Conservation (phyloP, 2,888 invertebrate genomes). For the Drosophila lutescens region DNA sequence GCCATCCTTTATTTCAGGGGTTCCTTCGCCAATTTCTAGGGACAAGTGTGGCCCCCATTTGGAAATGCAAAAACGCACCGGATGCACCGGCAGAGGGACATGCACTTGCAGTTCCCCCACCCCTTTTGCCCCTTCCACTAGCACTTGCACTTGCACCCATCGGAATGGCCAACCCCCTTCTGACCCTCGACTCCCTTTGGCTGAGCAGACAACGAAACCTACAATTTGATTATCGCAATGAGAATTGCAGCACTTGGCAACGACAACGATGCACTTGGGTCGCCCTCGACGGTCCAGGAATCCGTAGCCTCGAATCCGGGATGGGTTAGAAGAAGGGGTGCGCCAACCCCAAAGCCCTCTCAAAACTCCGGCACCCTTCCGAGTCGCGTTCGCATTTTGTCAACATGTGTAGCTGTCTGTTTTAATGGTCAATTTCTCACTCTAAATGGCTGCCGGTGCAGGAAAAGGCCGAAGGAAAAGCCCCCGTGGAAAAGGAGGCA, state of each 20-base stretch:
- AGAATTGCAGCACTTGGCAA: slow-evolving; percentile 76
- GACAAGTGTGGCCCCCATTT: slow-evolving; percentile 36
- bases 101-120: slow-evolving; percentile 8
- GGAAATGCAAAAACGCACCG: slow-evolving; percentile 50
- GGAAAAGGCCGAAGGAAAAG: slow-evolving; percentile 14
- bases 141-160: slow-evolving; percentile 7
- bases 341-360: too few species aligned
- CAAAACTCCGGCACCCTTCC: slow-evolving; percentile 12
- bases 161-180: not conserved
- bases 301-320: not conserved
- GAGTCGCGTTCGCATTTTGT: slow-evolving; percentile 72
- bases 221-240: slow-evolving; percentile 82
- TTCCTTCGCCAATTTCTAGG: slow-evolving; percentile 11
- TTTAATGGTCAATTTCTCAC: slow-evolving; percentile 83
- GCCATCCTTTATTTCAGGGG: not conserved
- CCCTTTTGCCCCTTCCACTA: not conserved
- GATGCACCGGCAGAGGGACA: slow-evolving; percentile 46
- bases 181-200: not conserved
- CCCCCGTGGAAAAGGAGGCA: slow-evolving; percentile 1
- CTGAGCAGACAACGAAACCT: slow-evolving; percentile 64
- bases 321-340: not conserved
- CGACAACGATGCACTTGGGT: slow-evolving; percentile 43
- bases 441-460: slow-evolving; percentile 74
- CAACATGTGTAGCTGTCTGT: slow-evolving; percentile 77
- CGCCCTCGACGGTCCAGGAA: slow-evolving; percentile 7